phyloP scores from a whole-genome alignment of 1,140 invertebrate species.

The Goniozus legneri region DNA sequence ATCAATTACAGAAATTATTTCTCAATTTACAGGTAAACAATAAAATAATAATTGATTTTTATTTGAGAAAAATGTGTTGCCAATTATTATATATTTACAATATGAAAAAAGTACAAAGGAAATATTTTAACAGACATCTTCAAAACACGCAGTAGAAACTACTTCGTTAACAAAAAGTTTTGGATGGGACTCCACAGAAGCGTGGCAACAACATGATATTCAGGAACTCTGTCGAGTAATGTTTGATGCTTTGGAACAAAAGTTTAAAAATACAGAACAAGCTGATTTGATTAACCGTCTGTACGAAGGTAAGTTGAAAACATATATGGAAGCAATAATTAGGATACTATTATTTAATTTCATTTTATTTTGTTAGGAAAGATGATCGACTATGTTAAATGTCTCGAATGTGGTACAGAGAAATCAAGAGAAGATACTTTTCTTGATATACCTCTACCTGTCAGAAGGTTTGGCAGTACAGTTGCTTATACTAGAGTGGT shows the following conservation, averaged over 20 bases:
- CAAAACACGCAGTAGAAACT: slow-evolving; percentile 75
- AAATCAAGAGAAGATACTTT: slow-evolving; percentile 83
- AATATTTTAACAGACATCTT: slow-evolving; percentile 64
- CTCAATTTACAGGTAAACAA: slow-evolving; percentile 73
- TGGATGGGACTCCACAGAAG: slow-evolving; percentile 87
- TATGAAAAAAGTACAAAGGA: background rate
- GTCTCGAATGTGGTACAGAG: slow-evolving; percentile 81
- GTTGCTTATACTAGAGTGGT: slow-evolving; percentile 78
- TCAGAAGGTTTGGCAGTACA: slow-evolving; percentile 78
- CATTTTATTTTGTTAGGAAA: slow-evolving; percentile 62
- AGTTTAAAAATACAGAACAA: slow-evolving; percentile 82
- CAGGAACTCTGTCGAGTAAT: slow-evolving; percentile 88
- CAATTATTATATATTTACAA: background rate
- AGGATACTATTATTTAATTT: slow-evolving; percentile 9
- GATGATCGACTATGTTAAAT: slow-evolving; percentile 91
- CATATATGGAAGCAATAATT: slow-evolving; percentile 4
- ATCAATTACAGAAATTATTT: slow-evolving; percentile 85
- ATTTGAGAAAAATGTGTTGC: background rate
- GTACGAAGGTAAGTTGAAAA: slow-evolving; percentile 59
- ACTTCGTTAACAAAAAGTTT: slow-evolving; percentile 86
- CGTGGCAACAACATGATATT: slow-evolving; percentile 92
- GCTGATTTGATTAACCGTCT: slow-evolving; percentile 78
- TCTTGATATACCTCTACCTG: slow-evolving; percentile 84
- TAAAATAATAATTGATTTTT: background rate
- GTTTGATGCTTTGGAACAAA: slow-evolving; percentile 87